Evolutionary conservation across 2,797 vertebrate species (phyloP), one percentile per base, ranked within the genome.

Genomic region (Orientallactaga sibirica): DNA sequence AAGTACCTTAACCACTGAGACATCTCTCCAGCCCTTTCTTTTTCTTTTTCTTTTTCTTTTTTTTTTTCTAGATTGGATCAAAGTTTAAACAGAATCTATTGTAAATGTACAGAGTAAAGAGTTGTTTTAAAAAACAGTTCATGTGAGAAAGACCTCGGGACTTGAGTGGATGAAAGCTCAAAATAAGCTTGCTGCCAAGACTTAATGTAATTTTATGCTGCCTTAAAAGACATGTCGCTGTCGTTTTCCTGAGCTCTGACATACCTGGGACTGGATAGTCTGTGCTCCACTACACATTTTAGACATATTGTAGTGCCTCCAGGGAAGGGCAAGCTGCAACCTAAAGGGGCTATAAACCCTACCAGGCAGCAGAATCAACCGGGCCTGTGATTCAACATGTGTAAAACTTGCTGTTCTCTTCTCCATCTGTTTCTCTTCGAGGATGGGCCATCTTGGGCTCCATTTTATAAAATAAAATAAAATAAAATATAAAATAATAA

Each of bases 131-230:
- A 95, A 88, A 86, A n/a, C n/a, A 66, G 5, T n/a, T 88, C 43
- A 55, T 79, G 19, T 58, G 71, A 78, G 92, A 83, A 93, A 85
- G 24, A 70, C 29, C 48, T 94, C 82, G 48, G 78, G n/a, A 64
- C 5, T 27, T 78, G 19, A 55, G 22, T 37, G 22, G 37, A 84
- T 88, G 29, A n/a, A 76, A 90, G 52, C n/a, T n/a, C n/a, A n/a
- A n/a, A n/a, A n/a, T n/a, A n/a, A n/a, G n/a, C n/a, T n/a, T n/a
- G n/a, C 12, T 75, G 37, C 9, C 7, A 77, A 79, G 55, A 70
- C 41, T 41, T 79, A 86, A 82, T 41, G 52, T 18, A 66, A 27
- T 22, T 76, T 74, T 68, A 73, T 41, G 22, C 71, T 64, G 5
- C 58, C 70, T 66, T 70, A 55, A 76, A 62, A 93, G 78, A 90